Evolutionary conservation across 2,113 vertebrate species (phyloP).

Genomic region (Cochlearius cochlearius): DNA sequence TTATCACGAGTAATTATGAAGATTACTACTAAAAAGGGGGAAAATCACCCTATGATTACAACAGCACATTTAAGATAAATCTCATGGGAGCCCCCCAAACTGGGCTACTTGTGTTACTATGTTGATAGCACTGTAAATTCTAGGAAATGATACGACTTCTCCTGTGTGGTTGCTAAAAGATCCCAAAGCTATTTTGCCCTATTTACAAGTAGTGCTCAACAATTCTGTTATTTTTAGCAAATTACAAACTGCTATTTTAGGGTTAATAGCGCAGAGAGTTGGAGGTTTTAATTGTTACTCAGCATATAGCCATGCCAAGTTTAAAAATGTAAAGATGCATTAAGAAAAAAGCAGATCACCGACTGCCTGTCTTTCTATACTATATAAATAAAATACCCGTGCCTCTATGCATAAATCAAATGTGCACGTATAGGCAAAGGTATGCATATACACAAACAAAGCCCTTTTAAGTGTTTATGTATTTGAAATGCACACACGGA

Average conservation of each 20-base stretch:
- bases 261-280: constrained; percentile 60
- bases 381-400: neutral
- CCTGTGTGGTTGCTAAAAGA: neutral
- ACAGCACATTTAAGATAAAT: neutral
- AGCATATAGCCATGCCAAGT: neutral
- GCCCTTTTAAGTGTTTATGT: neutral
- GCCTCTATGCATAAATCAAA: neutral
- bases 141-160: constrained; percentile 51
- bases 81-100: neutral
- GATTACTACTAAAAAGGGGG: neutral
- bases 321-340: neutral
- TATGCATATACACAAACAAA: neutral
- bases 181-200: neutral
- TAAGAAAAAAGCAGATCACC: neutral
- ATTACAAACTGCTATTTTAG: constrained; percentile 6
- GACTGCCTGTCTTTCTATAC: neutral
- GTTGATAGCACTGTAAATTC: constrained; percentile 19
- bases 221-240: neutral
- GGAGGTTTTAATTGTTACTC: constrained; percentile 26
- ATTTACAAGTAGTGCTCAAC: neutral
- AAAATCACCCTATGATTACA: neutral
- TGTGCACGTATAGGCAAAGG: neutral
- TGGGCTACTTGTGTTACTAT: neutral
- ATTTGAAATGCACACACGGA: neutral
- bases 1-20: neutral